Conservation (phyloP, 2,113 vertebrate species). For the Melospiza georgiana region DNA sequence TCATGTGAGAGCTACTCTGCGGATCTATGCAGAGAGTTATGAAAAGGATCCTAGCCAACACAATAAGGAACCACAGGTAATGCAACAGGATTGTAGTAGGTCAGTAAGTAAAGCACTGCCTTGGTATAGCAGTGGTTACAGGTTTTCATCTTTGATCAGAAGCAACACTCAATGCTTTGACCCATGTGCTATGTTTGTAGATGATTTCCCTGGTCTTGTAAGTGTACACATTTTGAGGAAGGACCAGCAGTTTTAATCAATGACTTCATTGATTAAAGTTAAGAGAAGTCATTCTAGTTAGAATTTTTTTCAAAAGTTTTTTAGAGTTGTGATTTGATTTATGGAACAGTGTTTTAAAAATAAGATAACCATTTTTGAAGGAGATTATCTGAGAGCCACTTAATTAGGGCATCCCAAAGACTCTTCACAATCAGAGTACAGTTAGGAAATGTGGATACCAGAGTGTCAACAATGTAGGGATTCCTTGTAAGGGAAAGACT, state of each 20-base stretch:
- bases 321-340: not conserved
- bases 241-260: not conserved
- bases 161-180: not conserved
- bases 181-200: not conserved
- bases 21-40: conserved; percentile 94
- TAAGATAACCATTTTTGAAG: not conserved
- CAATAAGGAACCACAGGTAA: conserved; percentile 90
- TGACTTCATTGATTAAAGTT: not conserved
- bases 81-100: not conserved
- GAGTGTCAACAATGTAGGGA: not conserved
- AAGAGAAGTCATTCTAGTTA: not conserved
- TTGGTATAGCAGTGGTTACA: not conserved
- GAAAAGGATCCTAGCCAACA: conserved; percentile 92
- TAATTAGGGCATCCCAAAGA: not conserved
- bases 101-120: not conserved
- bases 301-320: not conserved
- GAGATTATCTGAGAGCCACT: not conserved
- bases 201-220: not conserved
- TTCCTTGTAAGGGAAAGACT: conserved; percentile 47
- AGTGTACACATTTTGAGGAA: not conserved
- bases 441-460: not conserved
- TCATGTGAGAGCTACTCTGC: conserved; percentile 83
- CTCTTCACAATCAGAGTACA: not conserved
- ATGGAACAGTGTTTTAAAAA: not conserved
- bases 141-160: not conserved